Conservation (phyloP, 2,113 vertebrate genomes). For the Tetraodon nigroviridis region DNA sequence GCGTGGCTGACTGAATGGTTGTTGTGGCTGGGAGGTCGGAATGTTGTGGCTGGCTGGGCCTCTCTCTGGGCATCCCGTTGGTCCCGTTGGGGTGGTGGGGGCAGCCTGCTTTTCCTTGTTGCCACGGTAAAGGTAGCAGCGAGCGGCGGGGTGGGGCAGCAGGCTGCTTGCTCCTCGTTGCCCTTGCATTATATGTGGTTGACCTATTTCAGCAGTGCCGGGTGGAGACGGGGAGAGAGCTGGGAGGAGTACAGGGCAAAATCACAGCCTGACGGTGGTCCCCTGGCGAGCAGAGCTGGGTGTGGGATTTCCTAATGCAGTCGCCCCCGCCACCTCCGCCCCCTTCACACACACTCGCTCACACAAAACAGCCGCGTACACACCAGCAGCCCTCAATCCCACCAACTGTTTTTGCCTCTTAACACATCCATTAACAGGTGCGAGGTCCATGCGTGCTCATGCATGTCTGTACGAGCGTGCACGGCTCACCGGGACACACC, state of each 20-base stretch:
- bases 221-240: constrained; percentile 35
- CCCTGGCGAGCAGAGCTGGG: constrained; percentile 60
- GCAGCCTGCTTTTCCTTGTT: constrained; percentile 31
- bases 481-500: no score
- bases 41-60: constrained; percentile 69
- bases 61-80: constrained; percentile 34
- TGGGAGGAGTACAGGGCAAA: constrained; percentile 58
- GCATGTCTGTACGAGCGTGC: background rate
- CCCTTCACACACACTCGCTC: constrained; percentile 20
- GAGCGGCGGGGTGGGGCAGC: constrained; percentile 15
- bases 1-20: constrained; percentile 57
- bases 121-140: constrained; percentile 27
- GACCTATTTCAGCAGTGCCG: constrained; percentile 88
- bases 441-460: constrained; percentile 12
- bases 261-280: constrained; percentile 70
- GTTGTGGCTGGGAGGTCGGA: constrained; percentile 66
- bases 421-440: constrained; percentile 66
- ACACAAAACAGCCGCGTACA: constrained; percentile 12
- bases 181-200: constrained; percentile 90
- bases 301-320: constrained; percentile 68
- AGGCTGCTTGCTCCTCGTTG: constrained; percentile 75
- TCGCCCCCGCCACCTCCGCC: constrained; percentile 15
- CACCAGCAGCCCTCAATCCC: constrained; percentile 22
- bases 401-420: constrained; percentile 54
- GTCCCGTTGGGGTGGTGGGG: constrained; percentile 54